Conservation (phyloP, 2,113 vertebrate genomes). For the Zapornia atra region DNA sequence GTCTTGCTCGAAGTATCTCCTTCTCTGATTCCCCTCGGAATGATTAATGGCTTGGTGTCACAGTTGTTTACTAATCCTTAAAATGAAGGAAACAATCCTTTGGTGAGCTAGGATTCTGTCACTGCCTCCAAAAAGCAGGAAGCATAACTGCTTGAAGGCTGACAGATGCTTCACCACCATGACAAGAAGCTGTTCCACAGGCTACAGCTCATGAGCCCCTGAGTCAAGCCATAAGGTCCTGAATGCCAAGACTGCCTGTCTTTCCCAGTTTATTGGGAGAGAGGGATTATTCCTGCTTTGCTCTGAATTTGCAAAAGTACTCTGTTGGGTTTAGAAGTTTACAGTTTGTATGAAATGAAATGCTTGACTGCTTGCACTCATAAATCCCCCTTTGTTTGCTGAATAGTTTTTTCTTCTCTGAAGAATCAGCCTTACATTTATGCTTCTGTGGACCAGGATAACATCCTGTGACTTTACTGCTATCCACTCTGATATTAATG, state of each 20-base stretch:
- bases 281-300: neutral
- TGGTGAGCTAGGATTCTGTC: slow-evolving; percentile 6
- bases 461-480: neutral
- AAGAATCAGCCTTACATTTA: neutral
- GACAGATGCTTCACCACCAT: slow-evolving; percentile 48
- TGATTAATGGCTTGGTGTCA: neutral
- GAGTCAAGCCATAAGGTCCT: slow-evolving; percentile 53
- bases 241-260: slow-evolving; percentile 42
- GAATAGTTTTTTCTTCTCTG: neutral
- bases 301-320: neutral
- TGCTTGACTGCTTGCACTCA: neutral
- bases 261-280: neutral
- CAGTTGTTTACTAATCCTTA: neutral
- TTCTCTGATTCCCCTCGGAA: neutral
- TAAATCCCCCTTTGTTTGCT: neutral
- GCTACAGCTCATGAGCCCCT: neutral
- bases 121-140: slow-evolving; percentile 32
- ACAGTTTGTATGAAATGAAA: neutral
- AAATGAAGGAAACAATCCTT: neutral
- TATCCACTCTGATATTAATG: neutral
- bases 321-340: slow-evolving; percentile 5
- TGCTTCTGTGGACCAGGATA: neutral
- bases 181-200: slow-evolving; percentile 52
- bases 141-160: slow-evolving; percentile 43
- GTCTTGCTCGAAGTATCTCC: neutral